Evolutionary conservation across 2,888 invertebrate species (phyloP).

Genomic region (Pristionchus exspectatus): DNA sequence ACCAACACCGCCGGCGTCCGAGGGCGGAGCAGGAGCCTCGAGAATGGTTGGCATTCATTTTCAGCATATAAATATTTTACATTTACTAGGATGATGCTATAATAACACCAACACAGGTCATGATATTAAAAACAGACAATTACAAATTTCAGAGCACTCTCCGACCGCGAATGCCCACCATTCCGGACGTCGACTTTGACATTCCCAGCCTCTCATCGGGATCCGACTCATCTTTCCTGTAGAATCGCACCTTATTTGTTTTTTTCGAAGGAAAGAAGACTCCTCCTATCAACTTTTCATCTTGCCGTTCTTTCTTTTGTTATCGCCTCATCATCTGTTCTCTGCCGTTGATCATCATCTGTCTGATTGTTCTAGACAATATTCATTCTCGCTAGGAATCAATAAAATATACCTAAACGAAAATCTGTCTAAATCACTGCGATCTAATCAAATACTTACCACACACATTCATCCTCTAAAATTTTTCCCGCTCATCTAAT

Average conservation of each 20-base stretch:
- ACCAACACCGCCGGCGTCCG: background rate
- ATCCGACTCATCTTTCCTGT: slow-evolving; percentile 4
- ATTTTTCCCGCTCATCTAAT: too few species aligned
- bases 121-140: background rate
- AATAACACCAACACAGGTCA: background rate
- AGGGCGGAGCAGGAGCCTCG: background rate
- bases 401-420: too few species aligned
- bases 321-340: too few species aligned
- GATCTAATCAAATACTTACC: too few species aligned
- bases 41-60: background rate
- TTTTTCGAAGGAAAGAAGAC: too few species aligned
- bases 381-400: too few species aligned
- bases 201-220: background rate
- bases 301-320: too few species aligned
- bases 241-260: background rate
- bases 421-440: too few species aligned
- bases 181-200: background rate
- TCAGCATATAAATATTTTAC: background rate
- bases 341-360: too few species aligned
- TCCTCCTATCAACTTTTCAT: too few species aligned
- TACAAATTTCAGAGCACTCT: background rate
- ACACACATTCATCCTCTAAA: too few species aligned
- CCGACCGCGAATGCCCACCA: background rate
- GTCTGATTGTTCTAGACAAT: too few species aligned
- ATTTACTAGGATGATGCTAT: background rate